Percentiles rank a stretch among this genome's conserved stretches.
These are phyloP conservation scores for Eretmochelys imbricata DNA, from an alignment of 2,113 vertebrate genomes.

Conservation along the genomic window DNA sequence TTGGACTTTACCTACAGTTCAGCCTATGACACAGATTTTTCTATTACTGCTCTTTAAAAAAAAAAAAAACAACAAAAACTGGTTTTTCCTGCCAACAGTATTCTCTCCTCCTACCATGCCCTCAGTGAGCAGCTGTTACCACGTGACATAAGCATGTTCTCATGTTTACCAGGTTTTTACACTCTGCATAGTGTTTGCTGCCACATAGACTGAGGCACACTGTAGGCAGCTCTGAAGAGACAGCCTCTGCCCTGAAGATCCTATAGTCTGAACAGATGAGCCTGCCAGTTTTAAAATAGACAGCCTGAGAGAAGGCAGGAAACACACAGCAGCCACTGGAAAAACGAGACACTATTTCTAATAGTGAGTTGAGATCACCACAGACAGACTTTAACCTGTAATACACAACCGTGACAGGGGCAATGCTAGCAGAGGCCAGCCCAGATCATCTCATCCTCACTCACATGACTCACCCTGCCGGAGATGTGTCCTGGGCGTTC, in stretches of 20 bases:
- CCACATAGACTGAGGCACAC: not conserved
- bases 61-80: not conserved
- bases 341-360: not conserved
- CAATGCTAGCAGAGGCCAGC: slow-evolving; percentile 66
- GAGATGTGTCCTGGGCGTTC: not conserved
- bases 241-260: not conserved
- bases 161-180: not conserved
- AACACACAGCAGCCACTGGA: not conserved
- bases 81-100: not conserved
- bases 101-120: not conserved
- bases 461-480: not conserved
- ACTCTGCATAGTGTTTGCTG: not conserved
- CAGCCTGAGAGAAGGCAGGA: not conserved
- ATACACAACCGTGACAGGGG: not conserved
- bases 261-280: not conserved
- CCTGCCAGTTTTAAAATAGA: not conserved
- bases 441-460: slow-evolving; percentile 11
- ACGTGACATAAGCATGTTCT: not conserved
- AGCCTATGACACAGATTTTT: not conserved
- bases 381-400: not conserved
- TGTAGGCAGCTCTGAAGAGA: not conserved
- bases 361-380: rapidly evolving
- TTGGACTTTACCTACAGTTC: not conserved
- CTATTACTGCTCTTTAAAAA: not conserved
- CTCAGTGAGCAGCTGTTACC: not conserved